Evolutionary conservation across 1,140 invertebrate genomes (phyloP).

Genomic region (Amphibalanus amphitrite): DNA sequence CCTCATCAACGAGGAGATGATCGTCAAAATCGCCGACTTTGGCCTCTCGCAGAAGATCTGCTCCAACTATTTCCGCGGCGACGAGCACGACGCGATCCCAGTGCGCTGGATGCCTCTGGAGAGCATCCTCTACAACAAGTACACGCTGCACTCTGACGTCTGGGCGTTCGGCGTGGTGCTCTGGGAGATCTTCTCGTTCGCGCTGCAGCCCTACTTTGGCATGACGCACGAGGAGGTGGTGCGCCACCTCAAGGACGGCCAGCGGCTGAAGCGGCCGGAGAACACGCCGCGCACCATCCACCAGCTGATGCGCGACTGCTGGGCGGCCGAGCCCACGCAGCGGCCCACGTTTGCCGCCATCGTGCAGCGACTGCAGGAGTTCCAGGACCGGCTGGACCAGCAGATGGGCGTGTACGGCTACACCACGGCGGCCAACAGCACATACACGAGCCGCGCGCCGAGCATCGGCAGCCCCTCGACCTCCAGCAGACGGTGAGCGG

Average conservation of each 20-base stretch:
- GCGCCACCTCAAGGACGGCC: conserved; percentile 76
- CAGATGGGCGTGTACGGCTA: neutral
- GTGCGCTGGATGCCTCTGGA: conserved; percentile 90
- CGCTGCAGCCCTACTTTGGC: conserved; percentile 81
- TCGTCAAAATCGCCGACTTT: conserved; percentile 93
- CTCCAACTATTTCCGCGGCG: conserved; percentile 53
- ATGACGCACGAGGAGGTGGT: conserved; percentile 91
- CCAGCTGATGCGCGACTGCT: conserved; percentile 81
- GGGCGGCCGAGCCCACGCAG: conserved; percentile 63
- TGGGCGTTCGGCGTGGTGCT: conserved; percentile 86
- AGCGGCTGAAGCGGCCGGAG: conserved; percentile 68
- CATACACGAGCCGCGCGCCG: neutral
- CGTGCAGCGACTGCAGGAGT: neutral
- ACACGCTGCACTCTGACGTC: conserved; percentile 79
- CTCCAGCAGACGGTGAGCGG: no score
- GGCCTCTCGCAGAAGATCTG: conserved; percentile 75
- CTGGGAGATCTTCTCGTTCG: conserved; percentile 90
- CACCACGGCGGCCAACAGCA: neutral
- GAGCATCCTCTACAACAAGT: conserved; percentile 82
- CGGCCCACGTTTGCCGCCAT: conserved; percentile 52
- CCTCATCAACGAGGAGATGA: conserved; percentile 79
- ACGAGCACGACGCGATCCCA: conserved; percentile 82
- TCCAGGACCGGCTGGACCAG: neutral
- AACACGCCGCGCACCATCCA: conserved; percentile 80
- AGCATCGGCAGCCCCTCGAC: neutral